phyloP scores from a whole-genome alignment of 2,888 invertebrate genomes.

The Drosophila acutilabella region DNA sequence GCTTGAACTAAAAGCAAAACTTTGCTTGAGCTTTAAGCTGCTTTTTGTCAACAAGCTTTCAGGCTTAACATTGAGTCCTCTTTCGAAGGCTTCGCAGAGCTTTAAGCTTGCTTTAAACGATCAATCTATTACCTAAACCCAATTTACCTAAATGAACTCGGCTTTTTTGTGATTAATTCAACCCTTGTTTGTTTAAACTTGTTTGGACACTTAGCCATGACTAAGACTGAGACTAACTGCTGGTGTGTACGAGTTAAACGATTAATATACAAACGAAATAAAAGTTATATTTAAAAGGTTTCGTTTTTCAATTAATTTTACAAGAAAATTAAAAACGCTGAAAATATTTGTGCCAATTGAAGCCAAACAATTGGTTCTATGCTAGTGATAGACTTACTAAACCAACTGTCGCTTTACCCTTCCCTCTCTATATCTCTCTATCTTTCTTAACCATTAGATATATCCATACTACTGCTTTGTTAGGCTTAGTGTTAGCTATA shows the following conservation, averaged over 20 bases:
- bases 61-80: too few relatives aligned
- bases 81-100: too few relatives aligned
- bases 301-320: constrained; percentile 46
- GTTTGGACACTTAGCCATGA: constrained; percentile 46
- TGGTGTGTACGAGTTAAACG: constrained; percentile 43
- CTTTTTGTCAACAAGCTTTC: too few relatives aligned
- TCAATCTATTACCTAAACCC: too few relatives aligned
- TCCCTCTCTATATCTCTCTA: constrained; percentile 13
- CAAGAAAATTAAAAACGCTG: constrained; percentile 13
- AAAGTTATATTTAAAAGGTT: constrained; percentile 39
- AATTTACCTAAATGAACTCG: neutral
- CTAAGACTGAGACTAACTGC: constrained; percentile 61
- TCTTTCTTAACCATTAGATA: neutral
- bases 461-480: constrained; percentile 40
- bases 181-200: constrained; percentile 19
- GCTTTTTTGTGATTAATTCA: constrained; percentile 2
- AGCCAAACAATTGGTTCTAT: constrained; percentile 47
- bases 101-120: neutral
- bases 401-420: constrained; percentile 16
- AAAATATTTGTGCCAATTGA: constrained; percentile 30
- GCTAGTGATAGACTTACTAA: constrained; percentile 75
- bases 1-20: too few relatives aligned
- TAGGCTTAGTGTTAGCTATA: constrained; percentile 57
- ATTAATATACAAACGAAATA: constrained; percentile 12
- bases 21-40: too few relatives aligned